Evolutionary conservation across 2,888 invertebrate genomes (phyloP), one percentile per base, ranked within the genome.

Genomic region (Netelia inedita): DNA sequence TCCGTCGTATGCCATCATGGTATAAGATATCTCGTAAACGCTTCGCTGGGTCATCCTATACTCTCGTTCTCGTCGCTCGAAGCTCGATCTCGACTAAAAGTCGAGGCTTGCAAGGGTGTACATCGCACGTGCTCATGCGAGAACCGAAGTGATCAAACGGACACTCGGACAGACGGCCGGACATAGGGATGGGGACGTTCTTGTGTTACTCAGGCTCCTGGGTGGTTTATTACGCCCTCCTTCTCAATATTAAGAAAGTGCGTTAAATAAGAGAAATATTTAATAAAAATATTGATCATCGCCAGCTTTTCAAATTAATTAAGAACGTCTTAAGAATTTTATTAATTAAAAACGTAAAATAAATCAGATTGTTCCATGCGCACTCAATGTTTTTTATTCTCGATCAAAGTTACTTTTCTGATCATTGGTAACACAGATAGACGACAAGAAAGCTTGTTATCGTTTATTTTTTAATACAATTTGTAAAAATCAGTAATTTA

Each of bases 1-100:
- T 88, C 89, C 88, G 89, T 93, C 93, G 91, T 92, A 92, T 93
- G 93, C 88, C 88, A 74, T 84, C 85, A 59, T 79, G 81, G 90
- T 91, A 87, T 91, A 90, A 89, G 86, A 88, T 92, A 88, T 91
- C 91, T 80, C 85, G 69, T 69, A 79, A 85, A 85, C 65, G 68
- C 81, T 63, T 74, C 85, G 85, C 55, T 87, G 90, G 87, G 92
- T 90, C 89, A 92, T 87, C 83, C 90, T 90, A 92, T 91, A 92
- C 90, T 88, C 88, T 87, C 82, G 86, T 87, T 88, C 59, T 50
- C 35, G 50, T 43, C 41, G 16, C 6, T 43, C 19, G 23, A 41
- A 11, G 41, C 65, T 74, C 73, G 86, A 84, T 86, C 68, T 59
- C 68, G 85, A 85, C 88, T 90, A 90, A 87, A 88, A 88, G 87